Percentiles rank a stretch among this genome's conserved stretches.
These are phyloP conservation scores for Drosophila parvula DNA, from an alignment of 1,140 invertebrate species.

Conservation along the genomic window DNA sequence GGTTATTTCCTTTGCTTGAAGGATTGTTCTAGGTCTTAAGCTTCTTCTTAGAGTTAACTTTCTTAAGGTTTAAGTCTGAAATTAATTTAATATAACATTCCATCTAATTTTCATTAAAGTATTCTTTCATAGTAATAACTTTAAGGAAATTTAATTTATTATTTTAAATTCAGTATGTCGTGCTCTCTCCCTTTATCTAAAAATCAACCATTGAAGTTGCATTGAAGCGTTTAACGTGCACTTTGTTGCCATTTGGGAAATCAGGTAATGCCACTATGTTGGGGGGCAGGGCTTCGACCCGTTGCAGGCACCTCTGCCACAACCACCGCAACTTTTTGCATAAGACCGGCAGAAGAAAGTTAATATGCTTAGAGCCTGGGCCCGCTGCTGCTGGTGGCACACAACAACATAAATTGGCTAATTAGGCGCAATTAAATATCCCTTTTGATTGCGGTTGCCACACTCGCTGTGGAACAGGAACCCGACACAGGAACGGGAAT, in stretches of 20 bases:
- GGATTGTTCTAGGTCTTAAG: background rate
- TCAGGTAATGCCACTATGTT: constrained; percentile 30
- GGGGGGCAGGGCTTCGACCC: constrained; percentile 6
- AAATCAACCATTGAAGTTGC: constrained; percentile 5
- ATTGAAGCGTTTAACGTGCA: constrained; percentile 17
- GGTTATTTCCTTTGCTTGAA: no score
- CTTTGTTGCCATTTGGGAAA: constrained; percentile 27
- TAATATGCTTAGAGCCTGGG: constrained; percentile 76
- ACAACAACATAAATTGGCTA: constrained; percentile 78
- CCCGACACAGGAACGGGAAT: background rate
- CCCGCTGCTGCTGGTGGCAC: constrained; percentile 56
- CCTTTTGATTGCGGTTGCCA: constrained; percentile 75
- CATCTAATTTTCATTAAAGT: background rate
- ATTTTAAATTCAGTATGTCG: background rate
- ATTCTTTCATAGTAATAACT: background rate
- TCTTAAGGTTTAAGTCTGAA: background rate
- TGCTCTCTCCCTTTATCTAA: constrained; percentile 1
- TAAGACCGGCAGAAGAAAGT: constrained; percentile 43
- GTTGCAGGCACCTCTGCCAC: background rate
- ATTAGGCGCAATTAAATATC: constrained; percentile 81
- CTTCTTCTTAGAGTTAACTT: background rate
- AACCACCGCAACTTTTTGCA: constrained; percentile 28
- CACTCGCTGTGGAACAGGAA: constrained; percentile 26
- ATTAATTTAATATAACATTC: background rate
- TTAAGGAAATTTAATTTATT: background rate